Percentiles rank a stretch among this genome's conserved stretches.
These are phyloP conservation scores for Cantharis rufa DNA, from an alignment of 2,888 invertebrate species.

Conservation along the genomic window DNA sequence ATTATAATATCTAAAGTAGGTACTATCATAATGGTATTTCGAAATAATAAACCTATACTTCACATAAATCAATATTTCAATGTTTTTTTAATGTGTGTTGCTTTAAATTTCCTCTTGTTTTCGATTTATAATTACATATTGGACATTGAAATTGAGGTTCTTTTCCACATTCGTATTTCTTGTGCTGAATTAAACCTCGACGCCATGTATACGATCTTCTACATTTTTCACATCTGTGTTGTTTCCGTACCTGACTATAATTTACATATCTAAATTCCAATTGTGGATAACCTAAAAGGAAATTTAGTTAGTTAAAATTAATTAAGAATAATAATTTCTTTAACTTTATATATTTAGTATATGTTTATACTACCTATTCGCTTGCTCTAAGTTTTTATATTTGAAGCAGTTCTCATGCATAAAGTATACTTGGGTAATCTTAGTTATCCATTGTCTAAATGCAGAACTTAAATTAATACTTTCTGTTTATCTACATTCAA, in stretches of 20 bases:
- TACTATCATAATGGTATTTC: not conserved
- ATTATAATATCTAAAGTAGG: not conserved
- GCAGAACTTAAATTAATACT: too few relatives aligned
- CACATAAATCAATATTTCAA: not conserved
- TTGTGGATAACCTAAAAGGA: not conserved
- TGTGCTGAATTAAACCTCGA: not conserved
- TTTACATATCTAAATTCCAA: not conserved
- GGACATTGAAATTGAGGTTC: slow-evolving; percentile 48
- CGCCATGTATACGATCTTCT: slow-evolving; percentile 7
- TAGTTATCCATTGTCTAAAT: not conserved
- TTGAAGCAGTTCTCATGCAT: not conserved
- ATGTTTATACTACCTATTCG: not conserved
- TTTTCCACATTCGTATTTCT: slow-evolving; percentile 54
- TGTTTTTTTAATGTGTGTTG: slow-evolving; percentile 27
- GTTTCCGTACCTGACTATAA: not conserved
- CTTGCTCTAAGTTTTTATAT: not conserved
- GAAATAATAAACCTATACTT: too few relatives aligned
- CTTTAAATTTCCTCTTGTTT: slow-evolving; percentile 26
- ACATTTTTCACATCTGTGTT: not conserved
- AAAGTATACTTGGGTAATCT: not conserved
- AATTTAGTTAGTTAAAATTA: not conserved
- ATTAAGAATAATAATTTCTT: not conserved
- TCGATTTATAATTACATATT: slow-evolving; percentile 39
- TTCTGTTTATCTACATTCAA: too few relatives aligned
- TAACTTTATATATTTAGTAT: not conserved